A percentile compares a stretch with the other conserved stretches of the same genome.
Evolutionary conservation across 1,140 invertebrate genomes (phyloP).

Genomic region (Pseudomyrmex flavicornis): DNA sequence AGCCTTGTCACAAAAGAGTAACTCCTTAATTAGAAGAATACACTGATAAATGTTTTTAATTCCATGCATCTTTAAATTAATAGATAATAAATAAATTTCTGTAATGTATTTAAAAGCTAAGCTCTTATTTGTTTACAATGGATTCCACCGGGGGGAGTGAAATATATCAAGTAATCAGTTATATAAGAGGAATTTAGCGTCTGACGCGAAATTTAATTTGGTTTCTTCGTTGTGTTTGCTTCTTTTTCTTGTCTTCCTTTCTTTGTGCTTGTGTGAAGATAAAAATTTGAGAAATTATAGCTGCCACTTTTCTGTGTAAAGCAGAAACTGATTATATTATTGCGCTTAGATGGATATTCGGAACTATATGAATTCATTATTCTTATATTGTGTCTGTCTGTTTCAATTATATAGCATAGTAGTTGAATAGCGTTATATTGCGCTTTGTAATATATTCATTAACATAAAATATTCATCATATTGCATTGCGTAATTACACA

Average conservation of each 20-base stretch:
- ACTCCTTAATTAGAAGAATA: no score
- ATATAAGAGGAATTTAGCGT: not conserved
- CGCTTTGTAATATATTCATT: constrained; percentile 26
- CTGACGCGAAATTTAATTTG: no score
- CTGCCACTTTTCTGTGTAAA: not conserved
- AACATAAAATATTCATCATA: constrained; percentile 42
- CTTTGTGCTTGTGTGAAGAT: not conserved
- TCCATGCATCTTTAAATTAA: no score
- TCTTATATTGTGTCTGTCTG: constrained; percentile 22
- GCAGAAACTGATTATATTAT: constrained; percentile 2
- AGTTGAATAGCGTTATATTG: constrained; percentile 44
- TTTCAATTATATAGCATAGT: constrained; percentile 23
- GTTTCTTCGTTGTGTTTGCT: no score
- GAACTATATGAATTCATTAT: constrained; percentile 20
- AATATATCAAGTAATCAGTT: not conserved
- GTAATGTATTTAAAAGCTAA: no score
- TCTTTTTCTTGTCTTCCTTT: no score
- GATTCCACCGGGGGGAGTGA: no score
- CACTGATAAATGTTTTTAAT: no score
- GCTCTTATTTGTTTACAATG: no score
- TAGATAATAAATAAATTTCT: no score
- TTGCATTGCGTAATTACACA: constrained; percentile 27
- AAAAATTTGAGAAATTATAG: constrained; percentile 39
- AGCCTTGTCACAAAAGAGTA: no score
- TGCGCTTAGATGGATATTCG: constrained; percentile 14